Conservation (phyloP, 1,140 invertebrate species). For the Caenorhabditis latens region DNA sequence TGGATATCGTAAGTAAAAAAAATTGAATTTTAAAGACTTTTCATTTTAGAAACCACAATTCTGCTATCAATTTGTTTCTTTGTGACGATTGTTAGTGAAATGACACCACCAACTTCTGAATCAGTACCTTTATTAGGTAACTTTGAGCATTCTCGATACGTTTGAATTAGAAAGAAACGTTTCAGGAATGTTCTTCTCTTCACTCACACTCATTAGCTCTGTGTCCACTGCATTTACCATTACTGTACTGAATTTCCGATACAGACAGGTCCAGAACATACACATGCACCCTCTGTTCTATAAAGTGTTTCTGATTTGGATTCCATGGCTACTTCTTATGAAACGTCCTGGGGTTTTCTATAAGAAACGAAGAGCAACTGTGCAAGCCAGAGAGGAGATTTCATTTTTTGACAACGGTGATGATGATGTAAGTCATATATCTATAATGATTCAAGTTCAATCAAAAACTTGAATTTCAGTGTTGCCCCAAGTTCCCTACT, state of each 20-base stretch:
- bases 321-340: constrained; percentile 70
- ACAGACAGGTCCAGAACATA: constrained; percentile 67
- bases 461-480: constrained; percentile 1
- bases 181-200: constrained; percentile 69
- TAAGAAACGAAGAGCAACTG: constrained; percentile 17
- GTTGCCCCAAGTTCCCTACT: constrained; percentile 33
- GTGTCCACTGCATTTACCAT: constrained; percentile 70
- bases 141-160: no score
- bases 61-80: constrained; percentile 79
- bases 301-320: constrained; percentile 68
- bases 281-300: constrained; percentile 65
- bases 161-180: no score
- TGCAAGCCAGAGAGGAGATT: constrained; percentile 34
- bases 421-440: constrained; percentile 16
- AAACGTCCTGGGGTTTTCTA: constrained; percentile 64
- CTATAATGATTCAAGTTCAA: not conserved
- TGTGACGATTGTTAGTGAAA: constrained; percentile 79
- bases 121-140: constrained; percentile 95
- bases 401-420: constrained; percentile 61
- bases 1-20: constrained; percentile 66
- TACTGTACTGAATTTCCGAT: constrained; percentile 67
- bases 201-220: constrained; percentile 67
- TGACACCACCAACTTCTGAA: constrained; percentile 95
- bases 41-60: constrained; percentile 88
- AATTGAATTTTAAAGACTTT: not conserved